A percentile compares a stretch with the other conserved stretches of the same genome.
Evolutionary conservation across 1,140 invertebrate genomes (phyloP).

Genomic region (Drosophila tristis): DNA sequence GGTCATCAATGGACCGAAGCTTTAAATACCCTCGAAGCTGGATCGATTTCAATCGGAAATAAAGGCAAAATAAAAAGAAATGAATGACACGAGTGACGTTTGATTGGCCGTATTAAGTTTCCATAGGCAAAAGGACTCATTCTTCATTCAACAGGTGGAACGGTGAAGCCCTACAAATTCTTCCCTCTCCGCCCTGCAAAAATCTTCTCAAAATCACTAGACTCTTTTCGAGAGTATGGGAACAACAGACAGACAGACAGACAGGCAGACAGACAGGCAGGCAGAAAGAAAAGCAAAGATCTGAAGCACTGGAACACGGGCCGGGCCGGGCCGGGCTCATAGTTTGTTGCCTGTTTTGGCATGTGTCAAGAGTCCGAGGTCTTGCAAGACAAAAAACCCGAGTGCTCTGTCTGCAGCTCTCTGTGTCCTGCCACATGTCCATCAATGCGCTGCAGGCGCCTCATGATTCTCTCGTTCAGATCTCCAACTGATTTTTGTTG

Average conservation of each 20-base stretch:
- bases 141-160: too few relatives aligned
- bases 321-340: slow-evolving; percentile 44
- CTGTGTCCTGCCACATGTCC: slow-evolving; percentile 54
- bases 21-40: too few relatives aligned
- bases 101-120: too few relatives aligned
- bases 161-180: too few relatives aligned
- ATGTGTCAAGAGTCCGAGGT: slow-evolving; percentile 70
- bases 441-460: slow-evolving; percentile 74
- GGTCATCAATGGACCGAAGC: too few relatives aligned
- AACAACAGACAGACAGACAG: not conserved
- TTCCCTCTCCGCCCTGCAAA: not conserved
- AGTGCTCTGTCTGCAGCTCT: too few relatives aligned
- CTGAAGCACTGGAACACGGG: slow-evolving; percentile 16
- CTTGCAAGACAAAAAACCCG: slow-evolving; percentile 21
- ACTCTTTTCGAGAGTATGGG: not conserved
- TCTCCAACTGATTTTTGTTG: slow-evolving; percentile 44
- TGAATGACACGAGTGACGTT: too few relatives aligned
- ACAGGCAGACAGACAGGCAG: not conserved
- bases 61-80: too few relatives aligned
- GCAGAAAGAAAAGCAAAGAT: slow-evolving; percentile 14
- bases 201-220: not conserved
- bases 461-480: slow-evolving; percentile 17
- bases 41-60: too few relatives aligned
- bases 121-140: too few relatives aligned
- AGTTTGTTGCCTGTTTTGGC: slow-evolving; percentile 77